Percentiles rank a stretch among this genome's conserved stretches.
These are phyloP conservation scores for Lates calcarifer DNA, from an alignment of 2,113 vertebrate genomes.

Conservation along the genomic window DNA sequence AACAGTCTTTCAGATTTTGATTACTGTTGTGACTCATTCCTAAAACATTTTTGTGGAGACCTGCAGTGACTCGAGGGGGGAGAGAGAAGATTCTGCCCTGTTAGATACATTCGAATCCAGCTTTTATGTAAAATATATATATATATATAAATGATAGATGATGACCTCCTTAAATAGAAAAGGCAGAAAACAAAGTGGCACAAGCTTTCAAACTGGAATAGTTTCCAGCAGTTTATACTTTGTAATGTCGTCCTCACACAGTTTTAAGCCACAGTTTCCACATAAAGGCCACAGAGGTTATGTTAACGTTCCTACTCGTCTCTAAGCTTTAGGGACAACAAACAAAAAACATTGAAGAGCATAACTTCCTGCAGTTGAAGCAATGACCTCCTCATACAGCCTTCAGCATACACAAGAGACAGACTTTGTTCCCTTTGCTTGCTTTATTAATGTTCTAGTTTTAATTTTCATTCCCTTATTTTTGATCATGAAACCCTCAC, in stretches of 20 bases:
- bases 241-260: not conserved
- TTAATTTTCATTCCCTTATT: not conserved
- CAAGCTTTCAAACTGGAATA: not conserved
- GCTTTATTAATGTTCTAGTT: not conserved
- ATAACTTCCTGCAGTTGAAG: not conserved
- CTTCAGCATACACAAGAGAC: not conserved
- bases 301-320: not conserved
- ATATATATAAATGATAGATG: not conserved
- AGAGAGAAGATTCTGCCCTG: not conserved
- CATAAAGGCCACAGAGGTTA: not conserved
- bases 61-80: accelerated
- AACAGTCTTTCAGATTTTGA: conserved; percentile 18
- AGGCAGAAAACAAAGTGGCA: not conserved
- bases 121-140: not conserved
- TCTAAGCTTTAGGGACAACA: not conserved
- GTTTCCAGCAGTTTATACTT: not conserved
- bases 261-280: not conserved
- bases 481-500: not conserved
- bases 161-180: not conserved
- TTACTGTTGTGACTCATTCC: conserved; percentile 10
- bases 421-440: not conserved
- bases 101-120: not conserved
- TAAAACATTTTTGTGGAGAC: not conserved
- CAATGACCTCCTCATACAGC: not conserved
- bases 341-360: no score